Conservation (phyloP, 2,888 invertebrate species). For the Callosobruchus maculatus region DNA sequence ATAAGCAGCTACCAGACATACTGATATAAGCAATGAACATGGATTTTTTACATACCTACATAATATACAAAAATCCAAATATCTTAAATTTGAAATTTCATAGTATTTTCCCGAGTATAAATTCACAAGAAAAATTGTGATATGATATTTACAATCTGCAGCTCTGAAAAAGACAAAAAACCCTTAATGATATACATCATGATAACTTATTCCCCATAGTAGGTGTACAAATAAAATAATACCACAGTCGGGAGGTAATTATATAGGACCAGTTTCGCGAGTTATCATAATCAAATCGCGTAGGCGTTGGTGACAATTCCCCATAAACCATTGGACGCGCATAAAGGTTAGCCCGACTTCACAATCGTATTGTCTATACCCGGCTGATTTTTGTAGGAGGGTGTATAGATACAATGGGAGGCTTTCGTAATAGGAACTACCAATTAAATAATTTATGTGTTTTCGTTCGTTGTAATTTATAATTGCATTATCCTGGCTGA, state of each 20-base stretch:
- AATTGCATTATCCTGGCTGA: not conserved
- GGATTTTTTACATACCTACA: too few relatives aligned
- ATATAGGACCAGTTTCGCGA: not conserved
- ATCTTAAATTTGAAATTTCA: too few relatives aligned
- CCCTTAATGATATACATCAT: not conserved
- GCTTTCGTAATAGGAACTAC: not conserved
- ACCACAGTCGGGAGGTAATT: not conserved
- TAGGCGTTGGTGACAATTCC: not conserved
- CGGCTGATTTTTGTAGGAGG: not conserved
- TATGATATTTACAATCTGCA: too few relatives aligned
- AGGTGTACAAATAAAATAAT: not conserved
- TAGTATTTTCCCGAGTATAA: too few relatives aligned
- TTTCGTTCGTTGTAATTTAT: not conserved
- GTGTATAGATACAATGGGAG: not conserved
- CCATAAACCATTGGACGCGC: not conserved
- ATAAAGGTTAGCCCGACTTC: not conserved
- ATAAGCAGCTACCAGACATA: too few relatives aligned
- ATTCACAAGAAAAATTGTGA: too few relatives aligned
- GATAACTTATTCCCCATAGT: not conserved
- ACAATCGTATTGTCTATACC: constrained; percentile 6
- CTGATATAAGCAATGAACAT: too few relatives aligned
- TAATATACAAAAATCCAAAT: too few relatives aligned
- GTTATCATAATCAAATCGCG: not conserved
- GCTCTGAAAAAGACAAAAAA: too few relatives aligned
- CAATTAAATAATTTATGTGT: not conserved